These are phyloP conservation scores for Ostrea edulis DNA, from an alignment of 1,140 invertebrate species.

Conservation along the genomic window DNA sequence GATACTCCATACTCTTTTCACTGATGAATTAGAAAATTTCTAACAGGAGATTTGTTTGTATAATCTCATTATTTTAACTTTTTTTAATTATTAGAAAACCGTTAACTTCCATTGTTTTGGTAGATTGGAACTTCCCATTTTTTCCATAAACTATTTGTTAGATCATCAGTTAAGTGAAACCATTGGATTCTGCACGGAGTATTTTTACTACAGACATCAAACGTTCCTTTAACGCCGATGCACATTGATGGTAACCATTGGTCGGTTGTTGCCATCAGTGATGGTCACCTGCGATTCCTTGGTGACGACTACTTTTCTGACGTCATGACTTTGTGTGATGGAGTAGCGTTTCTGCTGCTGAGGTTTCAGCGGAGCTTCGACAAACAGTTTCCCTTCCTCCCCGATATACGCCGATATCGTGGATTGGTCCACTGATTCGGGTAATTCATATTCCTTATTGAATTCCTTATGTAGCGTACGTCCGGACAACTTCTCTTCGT, in stretches of 20 bases:
- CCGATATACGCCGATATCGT: conserved; percentile 76
- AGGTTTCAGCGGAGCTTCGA: conserved; percentile 76
- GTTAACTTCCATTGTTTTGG: not conserved
- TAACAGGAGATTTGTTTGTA: not conserved
- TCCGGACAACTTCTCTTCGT: conserved; percentile 75
- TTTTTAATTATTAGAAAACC: not conserved
- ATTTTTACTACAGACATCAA: not conserved
- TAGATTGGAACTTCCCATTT: not conserved
- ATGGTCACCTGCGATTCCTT: conserved; percentile 75
- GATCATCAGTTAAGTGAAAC: no score
- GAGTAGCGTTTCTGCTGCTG: conserved; percentile 69
- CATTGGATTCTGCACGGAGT: not conserved
- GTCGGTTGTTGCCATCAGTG: conserved; percentile 70
- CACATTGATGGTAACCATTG: conserved; percentile 75
- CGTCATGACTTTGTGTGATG: conserved; percentile 74
- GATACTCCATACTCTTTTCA: not conserved
- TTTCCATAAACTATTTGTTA: no score
- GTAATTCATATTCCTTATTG: conserved; percentile 78
- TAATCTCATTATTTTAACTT: not conserved
- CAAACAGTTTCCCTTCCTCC: conserved; percentile 75
- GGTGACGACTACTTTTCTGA: conserved; percentile 72
- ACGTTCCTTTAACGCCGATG: conserved; percentile 56
- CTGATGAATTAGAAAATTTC: not conserved
- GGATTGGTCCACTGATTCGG: conserved; percentile 77
- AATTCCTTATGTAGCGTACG: conserved; percentile 78